A percentile compares a stretch with the other conserved stretches of the same genome.
Evolutionary conservation across 2,888 invertebrate genomes (phyloP).

Genomic region (Troilus luridus): DNA sequence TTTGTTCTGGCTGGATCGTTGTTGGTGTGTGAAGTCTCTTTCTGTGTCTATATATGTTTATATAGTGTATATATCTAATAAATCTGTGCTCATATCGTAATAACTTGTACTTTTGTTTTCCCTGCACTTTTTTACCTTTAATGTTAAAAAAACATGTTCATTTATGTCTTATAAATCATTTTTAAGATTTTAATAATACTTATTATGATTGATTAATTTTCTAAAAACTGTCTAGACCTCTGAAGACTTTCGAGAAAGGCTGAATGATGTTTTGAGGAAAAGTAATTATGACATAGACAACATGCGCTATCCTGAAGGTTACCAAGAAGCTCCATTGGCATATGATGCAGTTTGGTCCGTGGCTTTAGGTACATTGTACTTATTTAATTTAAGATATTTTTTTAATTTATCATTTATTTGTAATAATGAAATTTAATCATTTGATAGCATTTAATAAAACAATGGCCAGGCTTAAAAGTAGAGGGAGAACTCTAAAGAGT

Average conservation of each 20-base stretch:
- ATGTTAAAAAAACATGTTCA: too few species aligned
- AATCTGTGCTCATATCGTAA: too few species aligned
- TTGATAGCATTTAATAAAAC: conserved; percentile 94
- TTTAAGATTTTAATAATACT: not conserved
- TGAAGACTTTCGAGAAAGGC: conserved; percentile 87
- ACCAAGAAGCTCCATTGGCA: conserved; percentile 97
- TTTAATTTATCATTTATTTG: not conserved
- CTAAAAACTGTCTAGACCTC: conserved; percentile 75
- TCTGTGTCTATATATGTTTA: too few species aligned
- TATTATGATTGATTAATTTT: not conserved
- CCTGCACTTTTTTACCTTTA: too few species aligned
- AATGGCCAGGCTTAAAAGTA: conserved; percentile 86
- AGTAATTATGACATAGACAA: conserved; percentile 90
- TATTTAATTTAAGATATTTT: not conserved
- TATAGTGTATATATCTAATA: too few species aligned
- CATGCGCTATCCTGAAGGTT: conserved; percentile 91
- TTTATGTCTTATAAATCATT: too few species aligned
- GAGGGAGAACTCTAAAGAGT: conserved; percentile 89
- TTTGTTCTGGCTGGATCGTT: too few species aligned
- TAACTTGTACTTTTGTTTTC: too few species aligned
- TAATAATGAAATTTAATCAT: conserved; percentile 34
- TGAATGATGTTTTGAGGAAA: conserved; percentile 85
- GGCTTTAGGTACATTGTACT: conserved; percentile 79
- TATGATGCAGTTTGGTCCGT: conserved; percentile 99
- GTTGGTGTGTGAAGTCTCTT: too few species aligned